phyloP scores from a whole-genome alignment of 2,888 invertebrate genomes.

The Dione juno region DNA sequence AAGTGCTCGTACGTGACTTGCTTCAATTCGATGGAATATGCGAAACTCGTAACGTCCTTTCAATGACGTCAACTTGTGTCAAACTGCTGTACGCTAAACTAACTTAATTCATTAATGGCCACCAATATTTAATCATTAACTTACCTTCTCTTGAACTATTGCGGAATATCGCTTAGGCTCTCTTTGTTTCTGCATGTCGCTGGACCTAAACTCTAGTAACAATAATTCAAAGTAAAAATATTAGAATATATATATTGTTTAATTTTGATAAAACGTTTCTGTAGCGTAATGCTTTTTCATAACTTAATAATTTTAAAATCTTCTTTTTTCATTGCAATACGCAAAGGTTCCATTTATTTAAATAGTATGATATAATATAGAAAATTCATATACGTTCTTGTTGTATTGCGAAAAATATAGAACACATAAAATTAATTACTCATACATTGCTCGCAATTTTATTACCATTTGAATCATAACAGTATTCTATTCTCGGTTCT shows the following conservation, averaged over 20 bases:
- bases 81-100: conserved; percentile 43
- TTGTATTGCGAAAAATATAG: background rate
- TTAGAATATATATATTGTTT: background rate
- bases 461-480: background rate
- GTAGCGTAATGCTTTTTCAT: background rate
- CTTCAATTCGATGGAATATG: conserved; percentile 47
- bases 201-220: background rate
- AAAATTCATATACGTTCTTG: too few relatives aligned
- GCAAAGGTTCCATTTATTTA: too few relatives aligned
- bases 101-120: conserved; percentile 31
- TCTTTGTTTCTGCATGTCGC: conserved; percentile 8
- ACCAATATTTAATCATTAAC: conserved; percentile 17
- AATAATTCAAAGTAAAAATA: background rate
- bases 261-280: background rate
- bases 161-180: background rate
- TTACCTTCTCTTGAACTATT: background rate
- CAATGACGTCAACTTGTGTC: conserved; percentile 45
- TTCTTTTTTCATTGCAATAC: too few relatives aligned
- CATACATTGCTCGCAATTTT: background rate
- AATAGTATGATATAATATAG: too few relatives aligned
- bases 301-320: too few relatives aligned
- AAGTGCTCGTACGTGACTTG: conserved; percentile 52
- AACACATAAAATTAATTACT: background rate
- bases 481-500: background rate
- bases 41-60: conserved; percentile 48